Base-by-base conservation (phyloP, 2,888 invertebrate species). In the Sericinus montela region DNA sequence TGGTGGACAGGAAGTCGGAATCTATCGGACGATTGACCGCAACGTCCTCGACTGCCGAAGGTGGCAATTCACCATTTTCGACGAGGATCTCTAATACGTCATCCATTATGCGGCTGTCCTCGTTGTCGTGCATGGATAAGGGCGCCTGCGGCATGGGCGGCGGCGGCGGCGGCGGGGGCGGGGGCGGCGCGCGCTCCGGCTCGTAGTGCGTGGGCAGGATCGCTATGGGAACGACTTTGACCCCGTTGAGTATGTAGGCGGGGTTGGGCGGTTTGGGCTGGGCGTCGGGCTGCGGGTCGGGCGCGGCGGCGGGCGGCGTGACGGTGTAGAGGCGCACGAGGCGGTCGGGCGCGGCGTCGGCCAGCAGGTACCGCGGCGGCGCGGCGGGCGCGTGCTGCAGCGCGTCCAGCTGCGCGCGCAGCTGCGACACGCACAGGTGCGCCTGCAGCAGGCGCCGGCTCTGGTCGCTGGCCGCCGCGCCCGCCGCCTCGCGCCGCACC, bases 21-120 rank as follows among this genome's bases (percentile, higher is more conserved):
- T 75, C 72, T 45, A 67, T 74, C 52, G 63, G 73, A 57, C 55
- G 78, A 80, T 23, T 93, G 90, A 19, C 92, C 90, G 54, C 91
- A 74, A 56, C 92, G 60, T 94, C 75, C 29, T 67, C 92, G 0
- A 95, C 97, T 0, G 96, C 96, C 62, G 96, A 96, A 7, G 97
- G 93, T 0, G 97, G 96, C 49, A 98, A 79, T 70, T 98, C 98
- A 9, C 98, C 98, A 73, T 96, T 97, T 69, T 97, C 95, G 37
- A 98, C 97, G 10, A 98, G 91, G 59, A 98, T 97, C 72, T 98
- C 97, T 46, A 98, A 85, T 0, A 98, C 97, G 77, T 98, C 98
- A 69, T 97, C 96, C 66, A 97, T 94, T 46, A 94, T 94, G 73
- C 96, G 94, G 66, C 95, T 95, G 69, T 85, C 67, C 63, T 90